Evolutionary conservation across 2,797 vertebrate species (phyloP).

Genomic region (Anas acuta): DNA sequence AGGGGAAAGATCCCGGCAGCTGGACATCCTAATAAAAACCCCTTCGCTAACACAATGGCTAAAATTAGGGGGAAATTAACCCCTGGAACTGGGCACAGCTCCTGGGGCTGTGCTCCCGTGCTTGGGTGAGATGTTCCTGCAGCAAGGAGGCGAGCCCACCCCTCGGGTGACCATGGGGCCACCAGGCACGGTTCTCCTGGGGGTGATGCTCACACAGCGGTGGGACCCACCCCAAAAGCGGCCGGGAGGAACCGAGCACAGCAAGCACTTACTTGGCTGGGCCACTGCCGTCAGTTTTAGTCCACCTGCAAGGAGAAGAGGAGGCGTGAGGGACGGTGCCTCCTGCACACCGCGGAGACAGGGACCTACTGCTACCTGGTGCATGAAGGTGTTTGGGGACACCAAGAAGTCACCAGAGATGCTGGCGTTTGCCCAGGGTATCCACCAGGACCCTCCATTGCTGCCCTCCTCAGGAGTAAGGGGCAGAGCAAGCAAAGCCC

Average conservation of each 20-base stretch:
- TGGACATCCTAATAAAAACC: constrained; percentile 76
- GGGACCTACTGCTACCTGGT: neutral
- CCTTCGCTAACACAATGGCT: constrained; percentile 59
- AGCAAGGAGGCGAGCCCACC: neutral
- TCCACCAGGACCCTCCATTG: neutral
- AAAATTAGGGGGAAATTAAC: constrained; percentile 73
- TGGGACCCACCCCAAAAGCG: accelerated
- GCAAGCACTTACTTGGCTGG: constrained; percentile 89
- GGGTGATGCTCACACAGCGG: neutral
- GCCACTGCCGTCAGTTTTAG: constrained; percentile 87
- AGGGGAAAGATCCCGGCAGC: constrained; percentile 74
- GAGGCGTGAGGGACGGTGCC: neutral
- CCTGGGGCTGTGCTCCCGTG: neutral
- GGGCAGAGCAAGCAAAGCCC: neutral
- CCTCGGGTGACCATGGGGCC: neutral
- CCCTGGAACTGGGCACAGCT: constrained; percentile 6
- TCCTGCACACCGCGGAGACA: neutral
- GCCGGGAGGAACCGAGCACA: neutral
- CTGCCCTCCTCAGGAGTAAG: neutral
- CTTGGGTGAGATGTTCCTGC: neutral
- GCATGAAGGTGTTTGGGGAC: neutral
- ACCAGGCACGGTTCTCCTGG: neutral
- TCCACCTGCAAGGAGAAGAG: constrained; percentile 86
- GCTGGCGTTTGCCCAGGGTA: neutral
- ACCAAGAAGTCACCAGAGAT: neutral